Conservation (phyloP, 2,113 vertebrate species). For the Anas platyrhynchos region DNA sequence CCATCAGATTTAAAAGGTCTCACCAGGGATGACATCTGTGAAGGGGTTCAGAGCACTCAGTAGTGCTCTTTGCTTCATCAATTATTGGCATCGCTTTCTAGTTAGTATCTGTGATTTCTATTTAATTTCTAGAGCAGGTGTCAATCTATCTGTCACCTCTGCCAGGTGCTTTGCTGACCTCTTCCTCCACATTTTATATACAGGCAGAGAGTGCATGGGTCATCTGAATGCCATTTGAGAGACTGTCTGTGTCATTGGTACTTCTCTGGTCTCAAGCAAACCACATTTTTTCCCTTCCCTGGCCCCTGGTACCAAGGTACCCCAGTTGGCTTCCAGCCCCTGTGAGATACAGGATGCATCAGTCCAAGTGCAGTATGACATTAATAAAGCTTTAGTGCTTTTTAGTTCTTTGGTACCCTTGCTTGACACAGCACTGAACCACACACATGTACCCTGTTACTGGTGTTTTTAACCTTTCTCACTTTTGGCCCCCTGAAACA, state of each 20-base stretch:
- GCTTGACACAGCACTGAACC: neutral
- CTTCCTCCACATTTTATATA: neutral
- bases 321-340: neutral
- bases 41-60: neutral
- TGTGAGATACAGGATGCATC: neutral
- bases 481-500: neutral
- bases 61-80: neutral
- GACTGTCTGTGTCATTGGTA: neutral
- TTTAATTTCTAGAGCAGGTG: neutral
- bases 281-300: neutral
- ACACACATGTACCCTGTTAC: neutral
- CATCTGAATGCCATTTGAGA: neutral
- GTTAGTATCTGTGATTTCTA: neutral
- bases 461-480: neutral
- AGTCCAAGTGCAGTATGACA: neutral
- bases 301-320: neutral
- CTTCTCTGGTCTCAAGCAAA: neutral
- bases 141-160: neutral
- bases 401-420: neutral
- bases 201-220: fast-evolving
- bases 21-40: neutral
- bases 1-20: neutral
- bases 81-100: neutral
- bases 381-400: neutral
- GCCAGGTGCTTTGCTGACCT: neutral